Conservation (phyloP, 2,888 invertebrate species). For the Diachrysia chrysitis region DNA sequence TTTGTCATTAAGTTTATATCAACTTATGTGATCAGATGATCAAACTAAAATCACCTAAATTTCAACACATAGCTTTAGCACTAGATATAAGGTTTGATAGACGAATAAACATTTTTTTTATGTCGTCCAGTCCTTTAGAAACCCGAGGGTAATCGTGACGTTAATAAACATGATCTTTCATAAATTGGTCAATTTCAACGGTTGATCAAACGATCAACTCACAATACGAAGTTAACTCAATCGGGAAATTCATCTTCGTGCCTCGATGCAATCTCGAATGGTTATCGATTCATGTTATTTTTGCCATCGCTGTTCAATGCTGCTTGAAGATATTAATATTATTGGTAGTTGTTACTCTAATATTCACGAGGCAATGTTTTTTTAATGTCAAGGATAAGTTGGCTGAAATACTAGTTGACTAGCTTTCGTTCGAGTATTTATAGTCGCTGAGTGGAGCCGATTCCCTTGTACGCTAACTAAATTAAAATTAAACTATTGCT, state of each 20-base stretch:
- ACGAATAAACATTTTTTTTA: no score
- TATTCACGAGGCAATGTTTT: slow-evolving; percentile 30
- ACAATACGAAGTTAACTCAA: slow-evolving; percentile 33
- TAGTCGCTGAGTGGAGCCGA: no score
- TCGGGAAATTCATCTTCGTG: slow-evolving; percentile 46
- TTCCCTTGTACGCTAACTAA: no score
- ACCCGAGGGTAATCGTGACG: neutral
- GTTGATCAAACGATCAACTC: slow-evolving; percentile 2
- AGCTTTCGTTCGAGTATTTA: slow-evolving; percentile 8
- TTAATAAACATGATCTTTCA: neutral
- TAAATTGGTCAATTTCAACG: neutral
- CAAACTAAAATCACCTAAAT: no score
- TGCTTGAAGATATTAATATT: slow-evolving; percentile 17
- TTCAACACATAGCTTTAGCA: no score
- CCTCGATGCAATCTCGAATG: slow-evolving; percentile 41
- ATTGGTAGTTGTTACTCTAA: slow-evolving; percentile 5
- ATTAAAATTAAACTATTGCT: no score
- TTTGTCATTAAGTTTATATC: no score
- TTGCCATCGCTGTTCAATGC: slow-evolving; percentile 15
- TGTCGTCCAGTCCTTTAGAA: no score
- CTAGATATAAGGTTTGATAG: no score
- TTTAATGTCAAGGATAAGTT: slow-evolving; percentile 23
- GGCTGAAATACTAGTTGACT: neutral
- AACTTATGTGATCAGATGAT: no score
- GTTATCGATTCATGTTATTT: slow-evolving; percentile 50